These are phyloP conservation scores for Rousettus leschenaultii DNA, from an alignment of 2,113 vertebrate species.

Conservation along the genomic window DNA sequence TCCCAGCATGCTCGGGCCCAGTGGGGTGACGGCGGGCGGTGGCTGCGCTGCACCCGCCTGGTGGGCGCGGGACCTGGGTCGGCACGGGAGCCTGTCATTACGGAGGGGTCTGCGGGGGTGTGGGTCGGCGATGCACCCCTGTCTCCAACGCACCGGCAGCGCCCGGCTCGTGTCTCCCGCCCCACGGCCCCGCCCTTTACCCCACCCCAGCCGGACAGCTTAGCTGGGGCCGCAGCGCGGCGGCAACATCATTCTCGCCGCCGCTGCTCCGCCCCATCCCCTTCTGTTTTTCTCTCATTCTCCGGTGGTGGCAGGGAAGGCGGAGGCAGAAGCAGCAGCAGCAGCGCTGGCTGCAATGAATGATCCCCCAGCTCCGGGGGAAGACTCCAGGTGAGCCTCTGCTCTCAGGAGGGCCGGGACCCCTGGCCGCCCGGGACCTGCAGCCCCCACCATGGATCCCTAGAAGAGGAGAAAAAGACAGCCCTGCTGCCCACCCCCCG, in stretches of 20 bases:
- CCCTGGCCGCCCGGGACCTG: conserved; percentile 14
- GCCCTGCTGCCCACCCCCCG: conserved; percentile 67
- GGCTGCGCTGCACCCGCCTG: conserved; percentile 43
- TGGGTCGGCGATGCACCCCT: neutral
- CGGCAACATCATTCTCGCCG: conserved; percentile 59
- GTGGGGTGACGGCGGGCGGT: conserved; percentile 65
- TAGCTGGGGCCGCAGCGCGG: conserved; percentile 65
- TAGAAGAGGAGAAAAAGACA: conserved; percentile 56
- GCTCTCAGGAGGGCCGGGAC: conserved; percentile 47
- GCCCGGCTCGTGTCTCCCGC: conserved; percentile 13
- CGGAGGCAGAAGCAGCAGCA: conserved; percentile 50
- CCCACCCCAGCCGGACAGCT: conserved; percentile 26
- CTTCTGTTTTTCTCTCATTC: conserved; percentile 76
- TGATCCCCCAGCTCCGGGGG: conserved; percentile 64
- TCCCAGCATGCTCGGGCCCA: conserved; percentile 76
- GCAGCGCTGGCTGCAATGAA: conserved; percentile 73
- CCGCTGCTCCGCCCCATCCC: conserved; percentile 72
- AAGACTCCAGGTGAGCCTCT: conserved; percentile 72
- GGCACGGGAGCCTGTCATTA: conserved; percentile 21
- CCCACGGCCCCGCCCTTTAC: conserved; percentile 43
- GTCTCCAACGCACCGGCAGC: neutral
- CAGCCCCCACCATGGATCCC: conserved; percentile 35
- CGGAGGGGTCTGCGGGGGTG: neutral
- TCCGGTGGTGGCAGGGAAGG: conserved; percentile 64
- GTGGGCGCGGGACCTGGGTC: conserved; percentile 41